phyloP scores from a whole-genome alignment of 2,797 vertebrate genomes.

The Oophaga sylvatica region DNA sequence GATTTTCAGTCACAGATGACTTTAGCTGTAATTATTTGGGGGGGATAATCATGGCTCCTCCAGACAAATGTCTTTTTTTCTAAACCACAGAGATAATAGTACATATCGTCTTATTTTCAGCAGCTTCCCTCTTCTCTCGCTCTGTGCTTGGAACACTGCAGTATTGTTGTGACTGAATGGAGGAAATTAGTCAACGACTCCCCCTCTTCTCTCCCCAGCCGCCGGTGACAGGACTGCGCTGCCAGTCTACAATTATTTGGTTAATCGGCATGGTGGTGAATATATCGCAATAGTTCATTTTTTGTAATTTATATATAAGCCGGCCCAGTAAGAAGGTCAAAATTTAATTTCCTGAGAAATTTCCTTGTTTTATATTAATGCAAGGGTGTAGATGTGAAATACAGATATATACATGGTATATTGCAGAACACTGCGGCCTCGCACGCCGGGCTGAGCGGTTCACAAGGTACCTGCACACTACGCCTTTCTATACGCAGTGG shows the following conservation, averaged over 20 bases:
- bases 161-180: slow-evolving; percentile 35
- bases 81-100: slow-evolving; percentile 20
- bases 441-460: too few species aligned
- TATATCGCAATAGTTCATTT: not conserved
- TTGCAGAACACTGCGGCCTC: too few species aligned
- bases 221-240: slow-evolving; percentile 13
- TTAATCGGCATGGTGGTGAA: not conserved
- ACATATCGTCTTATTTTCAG: not conserved
- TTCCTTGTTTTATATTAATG: too few species aligned
- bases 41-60: not conserved
- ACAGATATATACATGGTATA: too few species aligned
- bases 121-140: not conserved
- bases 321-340: too few species aligned
- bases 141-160: slow-evolving; percentile 29
- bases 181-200: slow-evolving; percentile 12
- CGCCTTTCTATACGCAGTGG: too few species aligned
- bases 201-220: not conserved
- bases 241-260: not conserved
- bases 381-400: too few species aligned
- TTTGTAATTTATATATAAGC: not conserved
- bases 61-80: slow-evolving; percentile 19
- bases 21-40: slow-evolving; percentile 7
- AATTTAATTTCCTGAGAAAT: too few species aligned
- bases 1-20: not conserved
- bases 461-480: too few species aligned